A percentile compares a stretch with the other conserved stretches of the same genome.
Evolutionary conservation across 2,888 invertebrate species (phyloP).

Genomic region (Iphiclides podalirius): DNA sequence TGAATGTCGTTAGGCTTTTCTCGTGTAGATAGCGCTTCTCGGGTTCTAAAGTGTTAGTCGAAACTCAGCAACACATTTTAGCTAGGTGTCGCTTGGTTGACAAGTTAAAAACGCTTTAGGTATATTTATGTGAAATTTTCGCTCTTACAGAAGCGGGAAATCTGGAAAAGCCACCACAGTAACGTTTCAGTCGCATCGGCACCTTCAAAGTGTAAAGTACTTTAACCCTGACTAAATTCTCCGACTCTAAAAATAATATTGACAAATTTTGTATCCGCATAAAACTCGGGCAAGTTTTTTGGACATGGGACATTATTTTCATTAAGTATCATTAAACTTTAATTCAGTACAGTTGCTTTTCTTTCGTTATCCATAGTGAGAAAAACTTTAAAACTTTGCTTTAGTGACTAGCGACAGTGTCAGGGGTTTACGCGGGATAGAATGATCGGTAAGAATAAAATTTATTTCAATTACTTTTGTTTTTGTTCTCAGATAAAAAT

Average conservation of each 20-base stretch:
- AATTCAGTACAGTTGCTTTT: slow-evolving; percentile 7
- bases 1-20: too few species aligned
- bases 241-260: slow-evolving; percentile 7
- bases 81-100: slow-evolving; percentile 35
- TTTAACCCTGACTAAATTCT: slow-evolving; percentile 20
- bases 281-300: background rate
- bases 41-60: too few species aligned
- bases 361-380: slow-evolving; percentile 21
- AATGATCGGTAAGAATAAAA: slow-evolving; percentile 68
- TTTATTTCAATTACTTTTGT: too few species aligned
- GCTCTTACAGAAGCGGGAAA: slow-evolving; percentile 51
- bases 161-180: slow-evolving; percentile 66
- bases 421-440: slow-evolving; percentile 50
- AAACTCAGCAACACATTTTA: too few species aligned
- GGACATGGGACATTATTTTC: background rate
- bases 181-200: slow-evolving; percentile 68
- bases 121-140: slow-evolving; percentile 29
- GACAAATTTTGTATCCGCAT: slow-evolving; percentile 6
- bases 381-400: slow-evolving; percentile 63
- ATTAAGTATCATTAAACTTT: background rate
- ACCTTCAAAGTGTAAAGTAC: slow-evolving; percentile 57
- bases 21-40: too few species aligned
- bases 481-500: too few species aligned
- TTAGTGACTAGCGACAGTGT: slow-evolving; percentile 51
- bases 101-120: slow-evolving; percentile 27